Conservation (phyloP, 92 coral and sea anemone species). For the Bergia puertoricense region DNA sequence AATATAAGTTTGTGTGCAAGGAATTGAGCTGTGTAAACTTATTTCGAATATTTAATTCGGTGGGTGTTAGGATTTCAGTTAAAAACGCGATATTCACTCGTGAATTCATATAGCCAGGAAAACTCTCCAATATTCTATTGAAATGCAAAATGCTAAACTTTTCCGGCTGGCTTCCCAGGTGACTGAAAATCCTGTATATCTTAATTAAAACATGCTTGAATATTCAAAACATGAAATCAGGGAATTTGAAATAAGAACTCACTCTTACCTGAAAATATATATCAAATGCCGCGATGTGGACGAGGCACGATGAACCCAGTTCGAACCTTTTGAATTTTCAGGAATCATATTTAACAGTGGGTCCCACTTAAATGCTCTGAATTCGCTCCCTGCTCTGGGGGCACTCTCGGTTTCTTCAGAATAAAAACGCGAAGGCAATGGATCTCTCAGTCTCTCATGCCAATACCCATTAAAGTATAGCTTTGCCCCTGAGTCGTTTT, state of each 20-base stretch:
- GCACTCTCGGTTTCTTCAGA: conserved; percentile 91
- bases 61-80: background rate
- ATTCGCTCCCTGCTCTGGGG: conserved; percentile 88
- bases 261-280: conserved; percentile 82
- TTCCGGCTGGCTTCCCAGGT: conserved; percentile 26
- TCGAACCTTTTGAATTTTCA: conserved; percentile 53
- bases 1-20: background rate
- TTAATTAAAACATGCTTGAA: conserved; percentile 22
- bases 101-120: background rate
- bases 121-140: background rate
- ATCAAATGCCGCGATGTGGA: conserved; percentile 76
- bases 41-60: conserved; percentile 2
- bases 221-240: conserved; percentile 20
- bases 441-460: conserved; percentile 88
- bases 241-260: background rate
- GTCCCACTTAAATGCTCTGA: conserved; percentile 96
- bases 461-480: conserved; percentile 84
- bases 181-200: background rate
- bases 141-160: background rate
- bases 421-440: conserved; percentile 83
- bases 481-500: conserved; percentile 73
- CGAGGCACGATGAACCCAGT: conserved; percentile 76
- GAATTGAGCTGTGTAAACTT: background rate
- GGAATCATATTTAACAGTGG: conserved; percentile 57
- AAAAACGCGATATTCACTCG: background rate